Percentiles rank a stretch among this genome's conserved stretches.
phyloP scores from a whole-genome alignment of 2,113 vertebrate genomes.

The Athene cunicularia region DNA sequence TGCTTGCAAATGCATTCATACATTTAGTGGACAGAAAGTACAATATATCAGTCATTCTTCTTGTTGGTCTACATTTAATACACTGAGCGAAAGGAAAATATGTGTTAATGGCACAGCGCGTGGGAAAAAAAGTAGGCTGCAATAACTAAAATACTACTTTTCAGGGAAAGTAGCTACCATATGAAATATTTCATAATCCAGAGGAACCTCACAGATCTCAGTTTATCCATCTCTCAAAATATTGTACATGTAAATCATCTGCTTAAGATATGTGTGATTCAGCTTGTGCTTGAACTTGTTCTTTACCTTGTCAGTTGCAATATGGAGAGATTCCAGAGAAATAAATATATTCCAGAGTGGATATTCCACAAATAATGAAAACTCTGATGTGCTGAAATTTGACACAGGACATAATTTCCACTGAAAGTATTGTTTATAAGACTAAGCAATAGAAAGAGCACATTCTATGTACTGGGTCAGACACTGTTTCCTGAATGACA shows the following conservation, averaged over 20 bases:
- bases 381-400: background rate
- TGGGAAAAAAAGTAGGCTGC: background rate
- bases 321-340: background rate
- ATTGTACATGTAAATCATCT: constrained; percentile 20
- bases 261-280: background rate
- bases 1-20: background rate
- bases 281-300: background rate
- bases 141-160: constrained; percentile 3
- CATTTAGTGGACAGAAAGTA: background rate
- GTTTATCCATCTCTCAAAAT: constrained; percentile 57
- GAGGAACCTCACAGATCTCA: constrained; percentile 12
- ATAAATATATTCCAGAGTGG: background rate
- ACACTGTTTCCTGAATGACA: background rate
- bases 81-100: background rate
- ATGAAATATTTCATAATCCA: background rate
- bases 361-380: background rate
- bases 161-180: background rate
- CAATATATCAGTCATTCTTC: background rate
- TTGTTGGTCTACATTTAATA: background rate
- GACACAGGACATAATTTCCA: background rate
- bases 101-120: background rate
- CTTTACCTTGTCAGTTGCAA: constrained; percentile 17
- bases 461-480: background rate
- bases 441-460: background rate
- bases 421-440: background rate